phyloP scores from a whole-genome alignment of 2,888 invertebrate species.

The Plagodis pulveraria region DNA sequence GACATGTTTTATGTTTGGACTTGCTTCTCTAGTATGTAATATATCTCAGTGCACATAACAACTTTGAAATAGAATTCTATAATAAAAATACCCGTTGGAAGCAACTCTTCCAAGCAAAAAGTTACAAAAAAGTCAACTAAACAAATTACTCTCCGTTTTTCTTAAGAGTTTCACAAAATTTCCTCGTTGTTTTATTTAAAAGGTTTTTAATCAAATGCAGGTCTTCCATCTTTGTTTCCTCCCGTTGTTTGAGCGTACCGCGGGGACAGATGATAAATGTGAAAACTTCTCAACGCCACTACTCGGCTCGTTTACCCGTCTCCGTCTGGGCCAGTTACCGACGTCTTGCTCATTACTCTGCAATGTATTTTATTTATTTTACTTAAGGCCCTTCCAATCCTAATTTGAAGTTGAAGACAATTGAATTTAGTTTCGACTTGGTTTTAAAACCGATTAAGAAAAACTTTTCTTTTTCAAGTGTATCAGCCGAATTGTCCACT shows the following conservation, averaged over 20 bases:
- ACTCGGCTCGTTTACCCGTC: slow-evolving; percentile 16
- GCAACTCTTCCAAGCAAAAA: not conserved
- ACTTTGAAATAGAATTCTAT: too few relatives aligned
- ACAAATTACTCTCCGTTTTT: not conserved
- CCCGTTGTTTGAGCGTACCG: slow-evolving; percentile 9
- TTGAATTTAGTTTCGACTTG: too few relatives aligned
- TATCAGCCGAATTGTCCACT: too few relatives aligned
- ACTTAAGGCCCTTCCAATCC: too few relatives aligned
- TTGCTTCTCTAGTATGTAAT: too few relatives aligned
- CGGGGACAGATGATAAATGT: slow-evolving; percentile 26
- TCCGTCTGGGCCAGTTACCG: slow-evolving; percentile 17
- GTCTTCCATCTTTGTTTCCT: slow-evolving; percentile 3
- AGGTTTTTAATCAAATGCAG: slow-evolving; percentile 22
- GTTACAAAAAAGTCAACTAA: too few relatives aligned
- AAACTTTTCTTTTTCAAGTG: too few relatives aligned
- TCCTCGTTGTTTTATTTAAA: slow-evolving; percentile 18
- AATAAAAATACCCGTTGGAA: not conserved
- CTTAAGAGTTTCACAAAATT: not conserved
- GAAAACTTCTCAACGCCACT: slow-evolving; percentile 12
- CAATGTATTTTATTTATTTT: not conserved
- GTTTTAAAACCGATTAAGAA: too few relatives aligned
- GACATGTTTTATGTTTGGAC: too few relatives aligned
- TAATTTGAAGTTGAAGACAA: too few relatives aligned
- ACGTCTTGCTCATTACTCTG: slow-evolving; percentile 1
- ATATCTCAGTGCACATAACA: too few relatives aligned